Conservation (phyloP, 1,140 invertebrate genomes). For the Oncopodura yosiiana region DNA sequence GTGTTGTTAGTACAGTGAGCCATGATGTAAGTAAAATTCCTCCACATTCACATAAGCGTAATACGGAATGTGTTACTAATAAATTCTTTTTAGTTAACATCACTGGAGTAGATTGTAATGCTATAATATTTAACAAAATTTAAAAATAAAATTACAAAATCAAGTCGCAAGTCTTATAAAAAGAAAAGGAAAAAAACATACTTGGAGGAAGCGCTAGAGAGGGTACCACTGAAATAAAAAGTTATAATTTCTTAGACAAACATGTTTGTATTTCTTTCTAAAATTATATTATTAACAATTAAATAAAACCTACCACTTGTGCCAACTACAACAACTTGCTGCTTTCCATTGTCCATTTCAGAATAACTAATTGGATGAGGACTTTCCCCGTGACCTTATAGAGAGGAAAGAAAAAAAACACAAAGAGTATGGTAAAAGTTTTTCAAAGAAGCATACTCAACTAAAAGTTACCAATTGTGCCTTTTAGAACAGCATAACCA, state of each 20-base stretch:
- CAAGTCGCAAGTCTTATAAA: neutral
- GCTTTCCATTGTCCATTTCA: slow-evolving; percentile 39
- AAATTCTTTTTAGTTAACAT: slow-evolving; percentile 97
- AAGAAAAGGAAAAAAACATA: slow-evolving; percentile 37
- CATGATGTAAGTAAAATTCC: slow-evolving; percentile 84
- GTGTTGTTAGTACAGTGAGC: slow-evolving; percentile 87
- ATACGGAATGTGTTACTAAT: slow-evolving; percentile 83
- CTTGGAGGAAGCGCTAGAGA: slow-evolving; percentile 70
- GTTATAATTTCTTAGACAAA: no score
- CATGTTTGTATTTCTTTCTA: no score
- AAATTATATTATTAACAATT: no score
- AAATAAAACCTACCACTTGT: no score
- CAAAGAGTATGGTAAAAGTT: neutral
- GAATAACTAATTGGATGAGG: slow-evolving; percentile 33
- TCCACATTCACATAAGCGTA: slow-evolving; percentile 82
- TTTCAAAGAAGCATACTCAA: neutral
- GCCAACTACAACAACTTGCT: slow-evolving; percentile 88
- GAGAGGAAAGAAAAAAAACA: neutral
- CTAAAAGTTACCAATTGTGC: slow-evolving; percentile 22
- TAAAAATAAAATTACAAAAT: neutral
- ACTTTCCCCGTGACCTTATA: slow-evolving; percentile 31
- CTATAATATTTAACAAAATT: slow-evolving; percentile 36
- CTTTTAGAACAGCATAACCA: slow-evolving; percentile 72
- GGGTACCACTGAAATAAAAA: slow-evolving; percentile 47
- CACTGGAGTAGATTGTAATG: slow-evolving; percentile 83